phyloP scores from a whole-genome alignment of 2,113 vertebrate species.

The Ameiurus melas region DNA sequence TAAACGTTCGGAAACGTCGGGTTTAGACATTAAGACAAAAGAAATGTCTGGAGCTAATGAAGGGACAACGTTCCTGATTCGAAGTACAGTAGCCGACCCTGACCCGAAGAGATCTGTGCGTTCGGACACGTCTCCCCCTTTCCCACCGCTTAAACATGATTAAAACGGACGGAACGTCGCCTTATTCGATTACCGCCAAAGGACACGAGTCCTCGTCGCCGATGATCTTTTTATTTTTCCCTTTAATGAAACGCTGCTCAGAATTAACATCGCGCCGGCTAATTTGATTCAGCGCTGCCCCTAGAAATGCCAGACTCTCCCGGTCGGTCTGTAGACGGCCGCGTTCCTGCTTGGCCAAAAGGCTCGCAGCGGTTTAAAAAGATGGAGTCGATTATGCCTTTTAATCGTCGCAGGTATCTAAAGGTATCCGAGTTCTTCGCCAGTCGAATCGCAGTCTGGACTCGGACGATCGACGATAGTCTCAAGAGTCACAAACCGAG shows the following conservation, averaged over 20 bases:
- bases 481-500: not conserved
- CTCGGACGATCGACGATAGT: not conserved
- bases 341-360: constrained; percentile 54
- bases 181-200: constrained; percentile 73
- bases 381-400: not conserved
- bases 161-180: constrained; percentile 72
- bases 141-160: constrained; percentile 69
- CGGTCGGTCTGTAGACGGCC: constrained; percentile 63
- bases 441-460: not conserved
- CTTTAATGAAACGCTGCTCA: constrained; percentile 74
- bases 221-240: constrained; percentile 61
- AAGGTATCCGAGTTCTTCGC: not conserved
- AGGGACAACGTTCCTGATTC: constrained; percentile 50
- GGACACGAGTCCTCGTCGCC: constrained; percentile 70
- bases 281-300: constrained; percentile 70
- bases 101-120: constrained; percentile 65
- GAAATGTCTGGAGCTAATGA: not conserved
- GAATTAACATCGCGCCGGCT: constrained; percentile 71
- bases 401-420: not conserved
- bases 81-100: constrained; percentile 68
- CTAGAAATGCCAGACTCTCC: constrained; percentile 66
- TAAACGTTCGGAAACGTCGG: not conserved
- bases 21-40: not conserved
- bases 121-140: constrained; percentile 60
- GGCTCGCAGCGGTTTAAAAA: constrained; percentile 43